Base-by-base conservation (phyloP, 2,113 vertebrate species). In the Hippocampus barbouri region DNA sequence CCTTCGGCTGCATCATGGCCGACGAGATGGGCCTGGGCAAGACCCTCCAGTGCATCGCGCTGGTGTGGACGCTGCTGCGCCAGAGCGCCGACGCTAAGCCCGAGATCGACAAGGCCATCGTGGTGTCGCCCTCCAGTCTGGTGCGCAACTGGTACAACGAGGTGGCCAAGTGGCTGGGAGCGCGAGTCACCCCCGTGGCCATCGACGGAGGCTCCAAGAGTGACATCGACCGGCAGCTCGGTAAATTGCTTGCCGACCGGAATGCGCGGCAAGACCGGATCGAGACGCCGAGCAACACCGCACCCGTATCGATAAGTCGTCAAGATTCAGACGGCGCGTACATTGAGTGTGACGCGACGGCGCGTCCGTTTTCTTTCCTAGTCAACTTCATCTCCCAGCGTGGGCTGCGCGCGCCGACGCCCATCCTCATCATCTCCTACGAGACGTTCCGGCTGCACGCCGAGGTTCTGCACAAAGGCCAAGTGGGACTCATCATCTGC, bases 11-110 rank as follows among this genome's bases (percentile, higher is more conserved):
- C 81, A 98, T 99, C 87, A 98, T 99, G 97, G 97, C 96, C 5
- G 97, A 99, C 0, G 97, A 99, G 85, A 99, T 99, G 97, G 97
- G 97, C 5, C 89, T 99, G 82, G 97, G 97, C 38, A 99, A 99
- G 90, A 98, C 97, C 0, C 78, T 99, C 27, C 97, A 99, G 89
- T 98, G 96, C 78, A 98, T 99, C 82, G 76, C 96, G 0, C 91
- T 99, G 64, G 92, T 98, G 76, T 99, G 97, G 97, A 99, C 97
- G 0, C 93, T 99, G 41, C 90, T 99, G 2, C 93, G 94, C 25
- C 97, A 99, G 85, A 97, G 96, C 73, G 95, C 96, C 0, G 95
- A 98, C 38, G 87, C 90, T 73, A 98, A 91, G 72, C 95, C 96
- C 0, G 96, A 98, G 85, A 97, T 99, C 0, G 93, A 98, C 80